Percentiles rank a stretch among this genome's conserved stretches.
Conservation (phyloP, 2,113 vertebrate species). For the Epinephelus cyanopodus region DNA sequence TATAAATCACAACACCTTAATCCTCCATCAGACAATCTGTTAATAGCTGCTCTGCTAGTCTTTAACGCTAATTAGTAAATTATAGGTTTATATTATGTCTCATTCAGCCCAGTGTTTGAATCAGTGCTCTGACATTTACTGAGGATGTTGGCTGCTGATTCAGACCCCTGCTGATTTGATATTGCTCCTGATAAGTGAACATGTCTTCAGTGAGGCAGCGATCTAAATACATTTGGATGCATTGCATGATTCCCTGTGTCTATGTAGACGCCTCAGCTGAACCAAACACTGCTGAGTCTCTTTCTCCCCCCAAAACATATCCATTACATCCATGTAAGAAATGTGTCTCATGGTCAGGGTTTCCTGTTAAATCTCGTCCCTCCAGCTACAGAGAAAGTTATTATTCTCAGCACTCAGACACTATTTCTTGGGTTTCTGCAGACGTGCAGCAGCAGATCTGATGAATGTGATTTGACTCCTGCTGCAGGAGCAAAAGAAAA, state of each 20-base stretch:
- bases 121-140: constrained; percentile 25
- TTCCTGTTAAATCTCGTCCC: constrained; percentile 15
- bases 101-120: background rate
- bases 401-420: constrained; percentile 48
- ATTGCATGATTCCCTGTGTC: background rate
- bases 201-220: background rate
- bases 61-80: no score
- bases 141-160: constrained; percentile 24
- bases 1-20: no score
- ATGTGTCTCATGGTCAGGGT: background rate
- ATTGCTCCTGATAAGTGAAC: background rate
- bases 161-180: background rate
- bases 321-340: no score
- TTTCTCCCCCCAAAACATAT: no score
- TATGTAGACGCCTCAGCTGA: no score
- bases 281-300: no score
- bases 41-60: no score
- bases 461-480: constrained; percentile 59
- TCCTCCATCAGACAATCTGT: no score
- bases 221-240: background rate
- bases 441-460: constrained; percentile 8
- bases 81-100: no score
- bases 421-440: constrained; percentile 36
- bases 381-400: constrained; percentile 33
- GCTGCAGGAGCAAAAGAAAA: constrained; percentile 44